Percentiles rank a stretch among this genome's conserved stretches.
These are phyloP conservation scores for Exephanes ischioxanthus DNA, from an alignment of 2,888 invertebrate species.

Conservation along the genomic window DNA sequence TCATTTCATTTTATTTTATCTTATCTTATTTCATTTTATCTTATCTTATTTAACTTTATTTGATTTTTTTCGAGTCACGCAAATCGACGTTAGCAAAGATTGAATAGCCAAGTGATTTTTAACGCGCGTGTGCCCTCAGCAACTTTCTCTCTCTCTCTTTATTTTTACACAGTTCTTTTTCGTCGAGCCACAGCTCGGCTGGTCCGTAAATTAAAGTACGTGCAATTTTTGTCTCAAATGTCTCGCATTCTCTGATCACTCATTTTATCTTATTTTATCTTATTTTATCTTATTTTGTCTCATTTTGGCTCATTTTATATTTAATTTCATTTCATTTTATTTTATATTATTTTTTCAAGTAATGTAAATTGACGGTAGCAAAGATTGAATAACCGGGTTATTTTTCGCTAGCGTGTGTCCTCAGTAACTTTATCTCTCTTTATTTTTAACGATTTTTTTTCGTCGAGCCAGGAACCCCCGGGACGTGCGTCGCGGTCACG, in stretches of 20 bases:
- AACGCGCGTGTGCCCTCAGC: background rate
- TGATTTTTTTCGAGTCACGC: no score
- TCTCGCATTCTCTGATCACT: conserved; percentile 4
- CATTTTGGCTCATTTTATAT: no score
- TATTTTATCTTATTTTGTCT: no score
- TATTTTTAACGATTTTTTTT: background rate
- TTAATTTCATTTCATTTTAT: no score
- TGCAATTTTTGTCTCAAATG: background rate
- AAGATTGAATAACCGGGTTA: background rate
- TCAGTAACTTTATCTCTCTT: conserved; percentile 41
- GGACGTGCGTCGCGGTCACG: conserved; percentile 16
- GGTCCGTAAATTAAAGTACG: background rate
- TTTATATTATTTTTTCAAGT: no score
- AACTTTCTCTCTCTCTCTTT: conserved; percentile 37
- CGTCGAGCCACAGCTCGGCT: background rate
- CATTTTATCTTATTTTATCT: background rate
- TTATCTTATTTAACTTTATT: no score
- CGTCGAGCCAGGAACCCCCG: conserved; percentile 13
- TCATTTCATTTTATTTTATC: background rate
- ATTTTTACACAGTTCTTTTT: conserved; percentile 4
- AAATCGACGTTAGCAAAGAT: background rate
- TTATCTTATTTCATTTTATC: no score
- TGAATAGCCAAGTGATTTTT: background rate
- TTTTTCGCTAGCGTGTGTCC: background rate
- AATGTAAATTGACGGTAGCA: no score